These are phyloP conservation scores for Trachythela sp. DNA, from an alignment of 64 coral and sea anemone genomes.

Conservation along the genomic window DNA sequence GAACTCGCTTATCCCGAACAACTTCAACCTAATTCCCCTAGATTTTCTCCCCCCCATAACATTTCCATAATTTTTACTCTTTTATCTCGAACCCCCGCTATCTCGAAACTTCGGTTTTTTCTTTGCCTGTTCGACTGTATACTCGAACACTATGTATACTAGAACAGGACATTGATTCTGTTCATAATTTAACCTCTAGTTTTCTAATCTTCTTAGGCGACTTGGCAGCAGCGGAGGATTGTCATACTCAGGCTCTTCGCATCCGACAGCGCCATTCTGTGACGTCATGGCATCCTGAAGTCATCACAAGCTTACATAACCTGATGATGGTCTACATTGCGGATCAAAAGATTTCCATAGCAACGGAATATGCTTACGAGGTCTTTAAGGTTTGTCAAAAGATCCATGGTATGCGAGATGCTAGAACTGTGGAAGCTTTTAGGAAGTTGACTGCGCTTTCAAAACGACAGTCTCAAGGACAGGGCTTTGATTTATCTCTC, in stretches of 20 bases:
- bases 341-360: not conserved
- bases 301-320: not conserved
- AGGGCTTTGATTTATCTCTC: not conserved
- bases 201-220: not conserved
- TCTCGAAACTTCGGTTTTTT: no score
- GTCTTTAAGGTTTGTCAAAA: slow-evolving; percentile 5
- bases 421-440: not conserved
- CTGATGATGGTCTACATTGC: slow-evolving; percentile 2
- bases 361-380: slow-evolving; percentile 11
- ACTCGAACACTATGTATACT: no score
- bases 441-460: not conserved
- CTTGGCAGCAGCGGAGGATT: not conserved
- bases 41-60: no score
- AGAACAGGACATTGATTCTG: no score
- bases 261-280: not conserved
- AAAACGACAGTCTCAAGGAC: not conserved
- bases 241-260: slow-evolving; percentile 19
- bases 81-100: no score
- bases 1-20: no score
- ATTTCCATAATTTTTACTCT: no score
- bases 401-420: not conserved
- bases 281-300: not conserved
- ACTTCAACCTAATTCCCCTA: no score
- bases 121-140: no score
- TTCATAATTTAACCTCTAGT: no score